These are phyloP conservation scores for Aramus guarauna DNA, from an alignment of 2,113 vertebrate genomes.

Conservation along the genomic window DNA sequence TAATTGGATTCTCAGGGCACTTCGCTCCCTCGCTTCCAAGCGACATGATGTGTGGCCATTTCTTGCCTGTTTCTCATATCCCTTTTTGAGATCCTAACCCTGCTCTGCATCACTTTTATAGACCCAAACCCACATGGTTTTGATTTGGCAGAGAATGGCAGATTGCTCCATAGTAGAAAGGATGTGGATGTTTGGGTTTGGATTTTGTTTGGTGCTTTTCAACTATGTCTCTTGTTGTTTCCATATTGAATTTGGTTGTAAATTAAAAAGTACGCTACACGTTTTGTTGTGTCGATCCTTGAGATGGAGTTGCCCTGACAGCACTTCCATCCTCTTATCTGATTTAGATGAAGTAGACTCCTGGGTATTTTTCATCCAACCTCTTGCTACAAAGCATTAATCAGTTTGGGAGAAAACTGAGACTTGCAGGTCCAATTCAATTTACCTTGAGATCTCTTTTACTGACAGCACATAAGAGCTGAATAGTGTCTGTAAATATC, in stretches of 20 bases:
- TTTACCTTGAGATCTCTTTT: background rate
- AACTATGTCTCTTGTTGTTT: background rate
- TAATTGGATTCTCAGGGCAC: background rate
- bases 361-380: background rate
- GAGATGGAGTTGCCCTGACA: background rate
- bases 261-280: background rate
- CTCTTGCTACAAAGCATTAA: background rate
- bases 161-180: background rate
- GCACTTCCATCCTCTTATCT: background rate
- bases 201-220: background rate
- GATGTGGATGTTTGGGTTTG: background rate
- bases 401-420: background rate
- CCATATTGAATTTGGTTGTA: background rate
- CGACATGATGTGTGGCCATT: background rate
- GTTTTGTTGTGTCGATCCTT: background rate
- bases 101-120: slow-evolving; percentile 9
- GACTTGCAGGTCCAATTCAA: background rate
- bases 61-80: slow-evolving; percentile 21
- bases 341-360: background rate
- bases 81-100: background rate
- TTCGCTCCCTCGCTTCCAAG: background rate
- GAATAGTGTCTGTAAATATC: background rate
- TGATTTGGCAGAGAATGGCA: slow-evolving; percentile 11
- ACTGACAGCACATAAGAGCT: background rate
- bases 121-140: slow-evolving; percentile 6